These are phyloP conservation scores for Poecilobothrus nobilitatus DNA, from an alignment of 2,888 invertebrate genomes.

Conservation along the genomic window DNA sequence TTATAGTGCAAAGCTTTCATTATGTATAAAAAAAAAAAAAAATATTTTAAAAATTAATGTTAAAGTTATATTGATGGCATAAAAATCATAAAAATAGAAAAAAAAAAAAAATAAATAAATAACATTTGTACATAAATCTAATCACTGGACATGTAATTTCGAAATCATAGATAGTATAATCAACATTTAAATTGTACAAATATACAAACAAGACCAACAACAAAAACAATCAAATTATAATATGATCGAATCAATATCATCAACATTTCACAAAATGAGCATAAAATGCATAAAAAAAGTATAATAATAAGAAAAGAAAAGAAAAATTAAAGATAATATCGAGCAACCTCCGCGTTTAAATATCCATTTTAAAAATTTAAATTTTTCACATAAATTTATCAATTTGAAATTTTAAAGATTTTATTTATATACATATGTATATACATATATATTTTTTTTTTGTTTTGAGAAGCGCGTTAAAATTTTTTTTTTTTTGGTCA, in stretches of 20 bases:
- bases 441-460: neutral
- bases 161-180: neutral
- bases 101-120: no score
- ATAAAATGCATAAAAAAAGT: neutral
- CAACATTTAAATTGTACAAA: neutral
- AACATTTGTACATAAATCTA: neutral
- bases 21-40: no score
- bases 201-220: neutral
- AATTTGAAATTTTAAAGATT: neutral
- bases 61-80: no score
- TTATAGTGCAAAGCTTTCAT: no score
- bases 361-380: neutral
- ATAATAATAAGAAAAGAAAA: neutral
- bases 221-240: neutral
- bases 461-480: no score
- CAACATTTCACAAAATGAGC: neutral
- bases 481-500: neutral
- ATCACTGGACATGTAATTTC: neutral
- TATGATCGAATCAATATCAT: neutral
- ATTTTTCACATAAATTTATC: constrained; percentile 6
- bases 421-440: no score
- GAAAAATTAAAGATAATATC: neutral
- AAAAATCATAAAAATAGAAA: no score
- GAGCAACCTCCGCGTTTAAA: neutral
- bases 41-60: no score